These are phyloP conservation scores for Amyelois transitella DNA, from an alignment of 1,140 invertebrate genomes.

Conservation along the genomic window DNA sequence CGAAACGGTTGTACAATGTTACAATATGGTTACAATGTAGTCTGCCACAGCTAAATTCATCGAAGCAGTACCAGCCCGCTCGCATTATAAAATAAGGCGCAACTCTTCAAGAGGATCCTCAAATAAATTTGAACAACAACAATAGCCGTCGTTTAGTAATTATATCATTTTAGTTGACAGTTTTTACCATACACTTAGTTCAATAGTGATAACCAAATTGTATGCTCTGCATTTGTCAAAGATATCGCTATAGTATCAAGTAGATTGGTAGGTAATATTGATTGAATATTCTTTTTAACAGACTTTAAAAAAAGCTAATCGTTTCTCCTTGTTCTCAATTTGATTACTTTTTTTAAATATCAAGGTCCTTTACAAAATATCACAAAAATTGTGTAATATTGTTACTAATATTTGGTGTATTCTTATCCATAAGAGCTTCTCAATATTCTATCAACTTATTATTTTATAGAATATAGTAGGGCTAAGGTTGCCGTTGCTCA, in stretches of 20 bases:
- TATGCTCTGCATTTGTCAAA: not conserved
- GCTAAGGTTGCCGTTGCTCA: not conserved
- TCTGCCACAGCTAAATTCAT: constrained; percentile 38
- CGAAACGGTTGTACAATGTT: constrained; percentile 42
- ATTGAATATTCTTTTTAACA: too few species aligned
- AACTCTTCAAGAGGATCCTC: not conserved
- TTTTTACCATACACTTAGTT: not conserved
- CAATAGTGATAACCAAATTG: not conserved
- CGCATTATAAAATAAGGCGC: constrained; percentile 24
- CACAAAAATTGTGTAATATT: too few species aligned
- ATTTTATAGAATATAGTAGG: not conserved
- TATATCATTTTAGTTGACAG: too few species aligned
- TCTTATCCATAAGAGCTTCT: too few species aligned
- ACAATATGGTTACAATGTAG: constrained; percentile 4
- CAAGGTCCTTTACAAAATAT: too few species aligned
- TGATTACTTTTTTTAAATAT: too few species aligned
- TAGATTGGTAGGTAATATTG: too few species aligned
- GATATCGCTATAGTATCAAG: not conserved
- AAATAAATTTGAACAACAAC: not conserved
- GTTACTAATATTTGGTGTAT: too few species aligned
- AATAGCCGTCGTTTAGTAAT: too few species aligned
- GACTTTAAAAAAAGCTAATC: too few species aligned
- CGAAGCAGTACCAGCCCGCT: constrained; percentile 62
- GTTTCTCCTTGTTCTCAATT: too few species aligned
- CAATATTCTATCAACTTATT: too few species aligned